These are phyloP conservation scores for Engystomops pustulosus DNA, from an alignment of 2,113 vertebrate genomes.

Conservation along the genomic window DNA sequence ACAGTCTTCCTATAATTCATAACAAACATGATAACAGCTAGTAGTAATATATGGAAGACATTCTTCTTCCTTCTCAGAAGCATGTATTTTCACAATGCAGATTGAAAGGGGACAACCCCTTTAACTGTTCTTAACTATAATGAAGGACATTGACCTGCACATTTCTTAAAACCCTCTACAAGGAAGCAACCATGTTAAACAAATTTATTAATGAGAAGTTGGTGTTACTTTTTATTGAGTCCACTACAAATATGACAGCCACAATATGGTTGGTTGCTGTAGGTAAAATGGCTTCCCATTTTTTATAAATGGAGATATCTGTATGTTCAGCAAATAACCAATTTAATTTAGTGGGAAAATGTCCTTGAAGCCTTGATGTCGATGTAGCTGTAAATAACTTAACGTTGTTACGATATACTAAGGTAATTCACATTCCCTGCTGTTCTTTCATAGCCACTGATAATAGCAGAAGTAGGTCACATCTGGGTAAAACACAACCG, in stretches of 20 bases:
- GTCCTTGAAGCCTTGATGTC: conserved; percentile 33
- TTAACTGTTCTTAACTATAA: no score
- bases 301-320: not conserved
- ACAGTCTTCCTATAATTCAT: no score
- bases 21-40: no score
- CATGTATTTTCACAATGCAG: no score
- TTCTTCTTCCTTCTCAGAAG: no score
- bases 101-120: no score
- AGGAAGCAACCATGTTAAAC: no score
- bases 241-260: not conserved
- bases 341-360: conserved; percentile 17
- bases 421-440: conserved; percentile 33
- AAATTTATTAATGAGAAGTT: no score
- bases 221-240: not conserved
- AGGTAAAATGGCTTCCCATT: not conserved
- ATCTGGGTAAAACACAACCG: conserved; percentile 22
- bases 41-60: no score
- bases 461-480: conserved; percentile 47
- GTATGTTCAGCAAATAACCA: conserved; percentile 4
- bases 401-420: conserved; percentile 20
- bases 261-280: not conserved
- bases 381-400: conserved; percentile 48
- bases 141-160: no score
- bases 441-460: conserved; percentile 13
- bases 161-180: no score